Conservation (phyloP, 2,888 invertebrate genomes). For the Euproctis similis region DNA sequence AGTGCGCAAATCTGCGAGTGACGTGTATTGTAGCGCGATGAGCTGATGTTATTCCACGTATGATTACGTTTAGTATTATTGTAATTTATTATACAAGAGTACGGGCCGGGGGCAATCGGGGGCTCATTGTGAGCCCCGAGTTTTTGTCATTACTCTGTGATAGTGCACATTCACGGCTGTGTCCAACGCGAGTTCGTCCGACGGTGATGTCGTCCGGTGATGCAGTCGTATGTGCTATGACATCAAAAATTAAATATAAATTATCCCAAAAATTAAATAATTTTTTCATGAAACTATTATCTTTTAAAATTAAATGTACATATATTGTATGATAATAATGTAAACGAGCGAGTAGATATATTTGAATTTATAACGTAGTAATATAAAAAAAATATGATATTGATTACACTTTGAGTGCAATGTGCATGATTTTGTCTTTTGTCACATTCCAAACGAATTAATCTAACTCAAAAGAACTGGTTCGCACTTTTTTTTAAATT, state of each 20-base stretch:
- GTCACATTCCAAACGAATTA: conserved; percentile 66
- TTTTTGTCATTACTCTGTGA: conserved; percentile 75
- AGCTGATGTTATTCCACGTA: conserved; percentile 67
- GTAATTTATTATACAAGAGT: conserved; percentile 66
- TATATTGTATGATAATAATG: conserved; percentile 66
- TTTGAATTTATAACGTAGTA: conserved; percentile 44
- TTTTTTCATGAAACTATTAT: conserved; percentile 64
- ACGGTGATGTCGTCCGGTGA: conserved; percentile 29
- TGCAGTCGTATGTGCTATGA: conserved; percentile 64
- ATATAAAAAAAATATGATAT: too few relatives aligned
- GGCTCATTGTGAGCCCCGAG: conserved; percentile 55
- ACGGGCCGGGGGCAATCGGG: conserved; percentile 74
- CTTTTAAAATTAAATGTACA: conserved; percentile 57
- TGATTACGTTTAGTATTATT: conserved; percentile 66
- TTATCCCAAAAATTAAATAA: conserved; percentile 75
- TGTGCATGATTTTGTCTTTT: conserved; percentile 68
- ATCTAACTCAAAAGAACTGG: conserved; percentile 10
- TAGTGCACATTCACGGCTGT: conserved; percentile 64
- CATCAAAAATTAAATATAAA: conserved; percentile 68
- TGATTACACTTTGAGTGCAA: conserved; percentile 54
- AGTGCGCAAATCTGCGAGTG: conserved; percentile 40
- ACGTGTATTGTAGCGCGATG: conserved; percentile 53
- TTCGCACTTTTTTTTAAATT: too few relatives aligned
- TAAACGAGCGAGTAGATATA: conserved; percentile 50
- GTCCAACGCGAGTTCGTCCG: conserved; percentile 30